A percentile compares a stretch with the other conserved stretches of the same genome.
Evolutionary conservation across 2,888 invertebrate species (phyloP).

Genomic region (Rhingia rostrata): DNA sequence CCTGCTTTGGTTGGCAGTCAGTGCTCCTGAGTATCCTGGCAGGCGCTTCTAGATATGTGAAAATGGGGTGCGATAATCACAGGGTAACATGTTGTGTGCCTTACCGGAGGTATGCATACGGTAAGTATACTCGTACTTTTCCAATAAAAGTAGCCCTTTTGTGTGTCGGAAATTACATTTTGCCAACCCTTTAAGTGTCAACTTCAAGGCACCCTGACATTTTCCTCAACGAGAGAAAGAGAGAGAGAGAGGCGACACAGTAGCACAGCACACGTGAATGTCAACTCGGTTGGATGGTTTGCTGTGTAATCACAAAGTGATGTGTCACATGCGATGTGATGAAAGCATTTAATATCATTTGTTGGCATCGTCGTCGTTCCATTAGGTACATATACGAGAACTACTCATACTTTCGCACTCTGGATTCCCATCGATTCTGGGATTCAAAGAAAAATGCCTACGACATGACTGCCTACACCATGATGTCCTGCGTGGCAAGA

Average conservation of each 20-base stretch:
- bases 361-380: constrained; percentile 43
- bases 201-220: constrained; percentile 63
- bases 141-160: constrained; percentile 70
- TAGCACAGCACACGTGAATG: constrained; percentile 50
- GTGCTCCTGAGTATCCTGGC: constrained; percentile 4
- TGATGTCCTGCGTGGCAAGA: constrained; percentile 33
- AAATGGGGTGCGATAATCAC: constrained; percentile 71
- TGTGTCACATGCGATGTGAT: constrained; percentile 63
- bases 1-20: constrained; percentile 40
- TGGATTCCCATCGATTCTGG: constrained; percentile 13
- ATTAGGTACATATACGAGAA: background rate
- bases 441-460: constrained; percentile 49
- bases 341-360: constrained; percentile 74
- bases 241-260: background rate
- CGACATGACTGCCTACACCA: constrained; percentile 27
- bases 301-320: constrained; percentile 71
- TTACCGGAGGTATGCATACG: constrained; percentile 11
- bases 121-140: constrained; percentile 37
- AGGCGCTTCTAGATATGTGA: constrained; percentile 14
- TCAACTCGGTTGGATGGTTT: constrained; percentile 66
- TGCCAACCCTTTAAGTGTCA: constrained; percentile 71
- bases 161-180: constrained; percentile 73
- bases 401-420: constrained; percentile 8
- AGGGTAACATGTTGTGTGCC: constrained; percentile 63
- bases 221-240: constrained; percentile 10